These are phyloP conservation scores for Ceratosolen solmsi DNA, from an alignment of 1,140 invertebrate genomes.

Conservation along the genomic window DNA sequence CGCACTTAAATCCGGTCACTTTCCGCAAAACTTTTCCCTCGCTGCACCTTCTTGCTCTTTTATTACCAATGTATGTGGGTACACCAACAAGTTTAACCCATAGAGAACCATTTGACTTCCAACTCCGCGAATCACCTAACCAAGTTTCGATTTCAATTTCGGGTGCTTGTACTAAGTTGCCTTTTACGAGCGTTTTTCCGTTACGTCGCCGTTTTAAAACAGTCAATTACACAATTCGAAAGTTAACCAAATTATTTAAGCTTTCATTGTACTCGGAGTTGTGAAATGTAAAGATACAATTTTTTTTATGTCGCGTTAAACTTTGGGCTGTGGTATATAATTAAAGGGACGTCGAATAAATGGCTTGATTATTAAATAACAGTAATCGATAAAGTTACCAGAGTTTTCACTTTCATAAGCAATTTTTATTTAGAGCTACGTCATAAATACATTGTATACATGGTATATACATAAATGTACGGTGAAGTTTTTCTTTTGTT, in stretches of 20 bases:
- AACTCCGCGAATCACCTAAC: slow-evolving; percentile 10
- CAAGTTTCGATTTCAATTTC: slow-evolving; percentile 20
- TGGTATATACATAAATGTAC: too few species aligned
- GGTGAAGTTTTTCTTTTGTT: too few species aligned
- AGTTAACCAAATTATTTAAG: neutral
- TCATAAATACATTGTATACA: too few species aligned
- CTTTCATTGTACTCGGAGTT: neutral
- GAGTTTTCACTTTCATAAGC: too few species aligned
- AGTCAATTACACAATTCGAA: neutral
- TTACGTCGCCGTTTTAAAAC: neutral
- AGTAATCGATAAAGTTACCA: too few species aligned
- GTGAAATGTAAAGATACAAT: neutral
- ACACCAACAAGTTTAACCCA: neutral
- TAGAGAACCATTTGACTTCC: slow-evolving; percentile 20
- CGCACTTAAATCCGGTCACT: slow-evolving; percentile 8
- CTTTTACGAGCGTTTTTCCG: neutral
- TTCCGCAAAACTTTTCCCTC: slow-evolving; percentile 15
- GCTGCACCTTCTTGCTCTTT: slow-evolving; percentile 5
- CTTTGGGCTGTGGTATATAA: too few species aligned
- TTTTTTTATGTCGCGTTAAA: too few species aligned
- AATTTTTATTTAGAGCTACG: too few species aligned
- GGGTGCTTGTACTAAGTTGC: neutral
- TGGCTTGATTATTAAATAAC: too few species aligned
- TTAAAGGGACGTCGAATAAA: too few species aligned
- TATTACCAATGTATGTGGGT: neutral